Evolutionary conservation across 2,113 vertebrate genomes (phyloP).

Genomic region (Cacatua alba): DNA sequence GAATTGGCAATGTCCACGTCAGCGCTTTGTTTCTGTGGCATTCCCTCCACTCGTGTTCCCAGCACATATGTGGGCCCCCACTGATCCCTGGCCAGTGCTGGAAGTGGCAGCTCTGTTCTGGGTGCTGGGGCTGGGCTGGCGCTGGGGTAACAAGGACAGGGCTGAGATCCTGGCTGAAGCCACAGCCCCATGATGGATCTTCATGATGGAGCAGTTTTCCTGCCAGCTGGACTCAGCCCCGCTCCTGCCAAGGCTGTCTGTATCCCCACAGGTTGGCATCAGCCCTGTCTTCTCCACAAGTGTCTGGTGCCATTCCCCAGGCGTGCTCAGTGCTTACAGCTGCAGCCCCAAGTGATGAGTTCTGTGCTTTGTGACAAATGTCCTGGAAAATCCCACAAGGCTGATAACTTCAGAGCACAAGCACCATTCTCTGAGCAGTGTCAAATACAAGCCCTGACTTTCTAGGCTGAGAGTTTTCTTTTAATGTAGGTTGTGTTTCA

Average conservation of each 20-base stretch:
- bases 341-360: fast-evolving
- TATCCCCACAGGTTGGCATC: fast-evolving
- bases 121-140: not conserved
- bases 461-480: not conserved
- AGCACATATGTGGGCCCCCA: not conserved
- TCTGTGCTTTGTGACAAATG: not conserved
- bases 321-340: not conserved
- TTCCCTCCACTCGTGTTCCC: fast-evolving
- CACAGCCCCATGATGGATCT: not conserved
- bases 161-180: not conserved
- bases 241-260: not conserved
- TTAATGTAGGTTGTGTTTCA: not conserved
- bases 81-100: not conserved
- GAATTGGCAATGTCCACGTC: not conserved
- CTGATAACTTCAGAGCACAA: not conserved
- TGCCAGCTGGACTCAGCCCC: not conserved
- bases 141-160: not conserved
- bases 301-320: not conserved
- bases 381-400: not conserved
- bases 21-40: not conserved
- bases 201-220: not conserved
- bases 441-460: not conserved
- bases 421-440: not conserved
- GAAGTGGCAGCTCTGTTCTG: not conserved
- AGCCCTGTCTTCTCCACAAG: not conserved